These are phyloP conservation scores for Ferrisia virgata DNA, from an alignment of 2,888 invertebrate species.

Conservation along the genomic window DNA sequence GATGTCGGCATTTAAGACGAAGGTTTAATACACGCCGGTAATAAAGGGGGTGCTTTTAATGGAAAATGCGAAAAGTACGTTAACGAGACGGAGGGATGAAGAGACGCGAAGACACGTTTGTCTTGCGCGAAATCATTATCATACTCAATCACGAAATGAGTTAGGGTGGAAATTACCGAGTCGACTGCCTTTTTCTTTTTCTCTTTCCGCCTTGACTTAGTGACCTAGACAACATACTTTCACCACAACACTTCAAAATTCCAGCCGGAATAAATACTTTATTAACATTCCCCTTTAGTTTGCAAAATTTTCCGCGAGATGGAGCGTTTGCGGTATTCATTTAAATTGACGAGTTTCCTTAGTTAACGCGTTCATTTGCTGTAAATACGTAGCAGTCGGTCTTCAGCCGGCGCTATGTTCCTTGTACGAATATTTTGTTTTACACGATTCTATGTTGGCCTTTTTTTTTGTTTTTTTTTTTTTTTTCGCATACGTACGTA, in stretches of 20 bases:
- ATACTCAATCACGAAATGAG: constrained; percentile 37
- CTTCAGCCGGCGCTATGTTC: too few relatives aligned
- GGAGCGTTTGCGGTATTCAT: background rate
- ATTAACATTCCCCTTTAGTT: constrained; percentile 33
- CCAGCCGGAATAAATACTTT: constrained; percentile 37
- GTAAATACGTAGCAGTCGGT: background rate
- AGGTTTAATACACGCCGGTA: constrained; percentile 15
- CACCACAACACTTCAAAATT: constrained; percentile 34
- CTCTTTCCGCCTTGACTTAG: constrained; percentile 38
- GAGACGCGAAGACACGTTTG: constrained; percentile 40
- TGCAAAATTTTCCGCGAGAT: constrained; percentile 24
- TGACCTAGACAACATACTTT: constrained; percentile 41
- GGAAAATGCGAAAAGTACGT: constrained; percentile 32
- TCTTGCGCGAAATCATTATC: constrained; percentile 42
- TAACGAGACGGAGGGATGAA: background rate
- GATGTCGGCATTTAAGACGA: constrained; percentile 24
- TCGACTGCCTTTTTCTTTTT: constrained; percentile 19
- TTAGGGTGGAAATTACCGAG: constrained; percentile 41
- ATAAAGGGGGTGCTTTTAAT: constrained; percentile 34
- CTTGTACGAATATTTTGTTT: too few relatives aligned
- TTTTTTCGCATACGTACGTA: too few relatives aligned
- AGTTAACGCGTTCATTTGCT: background rate
- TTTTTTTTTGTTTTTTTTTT: too few relatives aligned
- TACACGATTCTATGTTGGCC: too few relatives aligned
- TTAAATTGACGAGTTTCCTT: constrained; percentile 4